These are phyloP conservation scores for Akabosia matsudoensis DNA, from an alignment of 1,140 invertebrate genomes.

Conservation along the genomic window DNA sequence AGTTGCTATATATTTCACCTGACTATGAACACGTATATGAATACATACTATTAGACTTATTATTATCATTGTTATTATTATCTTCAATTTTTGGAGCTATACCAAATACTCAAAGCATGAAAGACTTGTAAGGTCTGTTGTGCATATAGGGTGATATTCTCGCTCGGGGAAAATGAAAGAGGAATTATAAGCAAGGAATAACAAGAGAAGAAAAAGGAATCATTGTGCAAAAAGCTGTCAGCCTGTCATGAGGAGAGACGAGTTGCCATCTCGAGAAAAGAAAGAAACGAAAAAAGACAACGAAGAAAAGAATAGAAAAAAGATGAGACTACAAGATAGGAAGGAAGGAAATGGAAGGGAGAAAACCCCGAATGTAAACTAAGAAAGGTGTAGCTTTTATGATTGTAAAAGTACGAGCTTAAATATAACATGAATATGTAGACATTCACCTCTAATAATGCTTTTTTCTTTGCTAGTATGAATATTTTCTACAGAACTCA, in stretches of 20 bases:
- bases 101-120: neutral
- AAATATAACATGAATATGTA: slow-evolving; percentile 6
- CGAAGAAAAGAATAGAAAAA: slow-evolving; percentile 29
- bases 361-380: slow-evolving; percentile 4
- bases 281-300: slow-evolving; percentile 29
- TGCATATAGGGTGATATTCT: neutral
- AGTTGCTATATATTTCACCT: neutral
- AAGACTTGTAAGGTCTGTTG: slow-evolving; percentile 10
- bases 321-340: slow-evolving; percentile 22
- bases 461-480: too few species aligned
- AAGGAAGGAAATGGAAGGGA: slow-evolving; percentile 19
- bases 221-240: slow-evolving; percentile 37
- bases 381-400: slow-evolving; percentile 19
- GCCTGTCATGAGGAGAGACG: slow-evolving; percentile 34
- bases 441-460: neutral
- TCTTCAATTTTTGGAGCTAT: slow-evolving; percentile 3
- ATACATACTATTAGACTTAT: too few species aligned
- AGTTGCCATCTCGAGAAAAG: slow-evolving; percentile 24
- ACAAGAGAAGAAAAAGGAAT: slow-evolving; percentile 16
- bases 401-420: neutral
- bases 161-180: slow-evolving; percentile 18
- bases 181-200: slow-evolving; percentile 25
- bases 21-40: too few species aligned
- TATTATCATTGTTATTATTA: neutral
- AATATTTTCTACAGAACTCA: too few species aligned